Base-by-base conservation (phyloP, 2,113 vertebrate genomes). In the Seriola dumerili region DNA sequence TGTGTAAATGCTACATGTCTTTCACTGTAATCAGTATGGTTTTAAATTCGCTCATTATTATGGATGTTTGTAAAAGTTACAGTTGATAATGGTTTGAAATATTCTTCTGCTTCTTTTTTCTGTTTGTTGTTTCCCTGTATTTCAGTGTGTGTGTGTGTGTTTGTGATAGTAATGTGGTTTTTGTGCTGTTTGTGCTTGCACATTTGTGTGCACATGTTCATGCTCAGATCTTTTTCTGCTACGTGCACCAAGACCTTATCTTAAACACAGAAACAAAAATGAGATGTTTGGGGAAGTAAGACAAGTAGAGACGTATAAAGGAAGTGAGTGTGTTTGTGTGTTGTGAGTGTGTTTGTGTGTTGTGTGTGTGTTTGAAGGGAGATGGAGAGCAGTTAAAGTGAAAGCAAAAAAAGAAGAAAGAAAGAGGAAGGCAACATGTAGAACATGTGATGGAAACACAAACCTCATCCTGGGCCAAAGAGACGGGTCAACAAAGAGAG, bases 401-500 rank as follows among this genome's bases (percentile, higher is more conserved):
- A 58, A 25, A 29, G 55, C 5, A 57, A 25, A 52, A 55, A 12
- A 32, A 77, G 13, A 25, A 14, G 16, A 70, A 50, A 55, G 48
- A 64, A 84, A 71, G 64, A 72, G 3, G 54, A 66, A 59, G 63
- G 62, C 38, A 61, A 78, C 67, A 42, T 69, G 83, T 63, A 52
- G 65, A 50, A 66, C 69, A 71, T 78, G 83, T 82, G 76, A 58
- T 80, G 69, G 76, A 72, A 85, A 78, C 79, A 78, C 75, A 84
- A 88, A 85, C 70, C 50, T 62, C 7, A 13, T 79, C 79, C 81
- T 2, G 69, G 42, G 55, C 61, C 59, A 42, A 48, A 57, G 67
- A 64, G 64, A 74, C 9, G 17, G 11, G 54, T 79, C 61, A 57
- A 88, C 85, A 90, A 92, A 90, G 76, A 72, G 25, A 79, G 29